Evolutionary conservation across 1,140 invertebrate species (phyloP).

Genomic region (Drosophila ironensis): DNA sequence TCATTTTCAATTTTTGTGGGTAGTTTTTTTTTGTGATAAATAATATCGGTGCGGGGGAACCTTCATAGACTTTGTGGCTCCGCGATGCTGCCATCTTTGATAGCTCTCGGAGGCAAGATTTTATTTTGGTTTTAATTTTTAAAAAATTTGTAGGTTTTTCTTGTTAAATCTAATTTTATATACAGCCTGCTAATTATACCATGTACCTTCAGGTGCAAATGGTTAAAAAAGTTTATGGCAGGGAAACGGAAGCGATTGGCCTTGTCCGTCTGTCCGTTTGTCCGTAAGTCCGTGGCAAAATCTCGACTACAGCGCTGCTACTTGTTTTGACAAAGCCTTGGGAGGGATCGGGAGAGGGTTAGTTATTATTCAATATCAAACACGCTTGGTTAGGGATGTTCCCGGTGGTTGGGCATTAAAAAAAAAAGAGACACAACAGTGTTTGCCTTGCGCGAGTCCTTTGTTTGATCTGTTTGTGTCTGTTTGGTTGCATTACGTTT

Average conservation of each 20-base stretch:
- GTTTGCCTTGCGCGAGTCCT: slow-evolving; percentile 18
- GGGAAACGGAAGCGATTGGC: too few relatives aligned
- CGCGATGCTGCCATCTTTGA: neutral
- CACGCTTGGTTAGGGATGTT: slow-evolving; percentile 32
- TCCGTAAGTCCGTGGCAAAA: too few relatives aligned
- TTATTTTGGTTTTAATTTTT: too few relatives aligned
- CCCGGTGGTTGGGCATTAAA: slow-evolving; percentile 6
- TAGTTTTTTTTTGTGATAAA: slow-evolving; percentile 42
- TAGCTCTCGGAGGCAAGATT: too few relatives aligned
- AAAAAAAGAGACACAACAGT: neutral
- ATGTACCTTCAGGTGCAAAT: too few relatives aligned
- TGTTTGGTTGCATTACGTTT: slow-evolving; percentile 62
- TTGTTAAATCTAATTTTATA: neutral
- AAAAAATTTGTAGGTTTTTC: too few relatives aligned
- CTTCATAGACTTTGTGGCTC: slow-evolving; percentile 47
- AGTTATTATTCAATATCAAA: slow-evolving; percentile 56
- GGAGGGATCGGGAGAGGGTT: slow-evolving; percentile 44
- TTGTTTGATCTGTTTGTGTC: slow-evolving; percentile 26
- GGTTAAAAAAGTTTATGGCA: too few relatives aligned
- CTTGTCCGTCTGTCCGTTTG: too few relatives aligned
- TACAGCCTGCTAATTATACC: slow-evolving; percentile 39
- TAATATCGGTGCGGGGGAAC: slow-evolving; percentile 29
- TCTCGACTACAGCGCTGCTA: too few relatives aligned
- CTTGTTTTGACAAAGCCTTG: too few relatives aligned
- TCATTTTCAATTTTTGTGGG: slow-evolving; percentile 14